phyloP scores from a whole-genome alignment of 2,113 vertebrate species.

The Perca schrenkii region DNA sequence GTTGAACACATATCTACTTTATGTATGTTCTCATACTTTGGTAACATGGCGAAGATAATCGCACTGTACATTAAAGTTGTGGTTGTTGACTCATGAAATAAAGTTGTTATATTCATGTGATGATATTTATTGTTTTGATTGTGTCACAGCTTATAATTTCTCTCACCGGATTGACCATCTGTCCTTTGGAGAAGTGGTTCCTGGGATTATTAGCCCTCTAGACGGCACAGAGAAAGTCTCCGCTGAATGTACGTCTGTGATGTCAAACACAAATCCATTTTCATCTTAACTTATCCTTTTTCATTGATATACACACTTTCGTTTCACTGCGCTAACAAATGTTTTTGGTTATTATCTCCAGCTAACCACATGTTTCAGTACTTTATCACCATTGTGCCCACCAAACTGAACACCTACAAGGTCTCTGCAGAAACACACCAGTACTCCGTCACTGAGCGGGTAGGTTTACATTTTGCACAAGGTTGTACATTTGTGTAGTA shows the following conservation, averaged over 20 bases:
- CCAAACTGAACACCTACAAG: slow-evolving; percentile 94
- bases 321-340: not conserved
- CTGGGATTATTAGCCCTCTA: slow-evolving; percentile 94
- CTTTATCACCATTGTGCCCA: slow-evolving; percentile 98
- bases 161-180: slow-evolving; percentile 98
- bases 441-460: slow-evolving; percentile 97
- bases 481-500: not conserved
- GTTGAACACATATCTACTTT: no score
- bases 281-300: not conserved
- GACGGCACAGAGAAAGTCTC: slow-evolving; percentile 98
- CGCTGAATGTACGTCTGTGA: slow-evolving; percentile 87
- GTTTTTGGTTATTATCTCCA: slow-evolving; percentile 64
- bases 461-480: slow-evolving; percentile 76
- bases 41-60: not conserved
- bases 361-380: slow-evolving; percentile 99
- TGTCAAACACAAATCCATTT: not conserved
- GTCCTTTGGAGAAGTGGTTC: slow-evolving; percentile 95
- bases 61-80: not conserved
- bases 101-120: not conserved
- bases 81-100: not conserved
- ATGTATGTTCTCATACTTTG: not conserved
- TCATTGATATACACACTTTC: no score
- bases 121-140: not conserved
- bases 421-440: slow-evolving; percentile 96
- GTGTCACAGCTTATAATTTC: slow-evolving; percentile 93